Evolutionary conservation across 23 tunicate species (phyloP), one percentile per base, ranked within the genome.

Genomic region (Aplidium turbinatum): DNA sequence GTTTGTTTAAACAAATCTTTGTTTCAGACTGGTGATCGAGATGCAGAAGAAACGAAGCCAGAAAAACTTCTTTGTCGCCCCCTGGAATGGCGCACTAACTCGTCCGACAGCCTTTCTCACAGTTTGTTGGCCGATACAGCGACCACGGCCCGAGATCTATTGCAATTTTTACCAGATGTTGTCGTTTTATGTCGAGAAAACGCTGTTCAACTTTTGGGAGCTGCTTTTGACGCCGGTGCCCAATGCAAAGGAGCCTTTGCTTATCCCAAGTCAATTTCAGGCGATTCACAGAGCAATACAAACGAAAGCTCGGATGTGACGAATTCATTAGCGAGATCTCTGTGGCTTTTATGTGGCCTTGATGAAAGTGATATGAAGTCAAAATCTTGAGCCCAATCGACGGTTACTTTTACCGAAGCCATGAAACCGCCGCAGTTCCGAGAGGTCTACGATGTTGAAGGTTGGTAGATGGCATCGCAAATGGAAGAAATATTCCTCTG

Each of bases 161-260:
- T 75, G 11, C 65, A 82, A 18, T 82, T 76, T 39, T 50, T 89
- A 31, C 96, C 96, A 11, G 96, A 89, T 24, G 54, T 89, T 27
- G 33, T 69, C 26, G 61, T 77, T 42, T 42, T 89, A 28, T 89
- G 89, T 42, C 79, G 89, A 27, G 96, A 89, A 57, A 70, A 33
- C 21, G 89, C 96, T 16, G 39, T 47, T 46, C 58, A 40, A 30
- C 36, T 85, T 18, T 69, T 85, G 25, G 91, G 91, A 31, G 56
- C 56, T 2, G 83, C 84, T 21, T 85, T 77, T 60, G 91, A 85
- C 68, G 78, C 78, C 55, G 83, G 73, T 0, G 57, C 45, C 26
- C 27, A 39, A 13, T 57, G 71, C 46, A 61, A 62, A 58, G 74
- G 52, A 4, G 75, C 84, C 19, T 38, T 39, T 52, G 51, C 75